A percentile compares a stretch with the other conserved stretches of the same genome.
phyloP scores from a whole-genome alignment of 2,113 vertebrate genomes.

The Planiliza haematocheilus region DNA sequence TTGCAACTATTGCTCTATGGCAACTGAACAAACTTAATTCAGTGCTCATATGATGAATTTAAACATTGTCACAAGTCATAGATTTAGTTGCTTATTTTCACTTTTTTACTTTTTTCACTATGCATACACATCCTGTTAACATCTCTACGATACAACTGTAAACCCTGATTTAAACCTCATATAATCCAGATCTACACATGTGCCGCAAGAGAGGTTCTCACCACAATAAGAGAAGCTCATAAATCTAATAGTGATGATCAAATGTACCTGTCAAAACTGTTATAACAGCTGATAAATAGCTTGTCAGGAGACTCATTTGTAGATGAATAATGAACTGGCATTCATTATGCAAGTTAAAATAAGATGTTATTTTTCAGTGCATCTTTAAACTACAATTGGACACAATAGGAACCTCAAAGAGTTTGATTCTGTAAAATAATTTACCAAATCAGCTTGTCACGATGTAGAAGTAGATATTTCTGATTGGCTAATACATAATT shows the following conservation, averaged over 20 bases:
- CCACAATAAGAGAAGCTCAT: neutral
- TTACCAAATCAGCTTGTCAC: too few species aligned
- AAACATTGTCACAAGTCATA: neutral
- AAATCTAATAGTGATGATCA: too few species aligned
- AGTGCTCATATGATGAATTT: too few species aligned
- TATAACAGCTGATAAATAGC: too few species aligned
- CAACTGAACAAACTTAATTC: neutral
- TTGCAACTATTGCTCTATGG: too few species aligned
- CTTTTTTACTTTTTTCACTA: neutral
- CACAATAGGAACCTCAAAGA: too few species aligned
- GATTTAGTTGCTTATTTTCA: neutral
- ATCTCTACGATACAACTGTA: neutral
- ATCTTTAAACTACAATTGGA: too few species aligned
- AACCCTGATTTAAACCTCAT: neutral
- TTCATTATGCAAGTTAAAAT: neutral
- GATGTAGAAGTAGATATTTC: neutral
- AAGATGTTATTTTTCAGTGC: neutral
- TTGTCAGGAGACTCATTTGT: too few species aligned
- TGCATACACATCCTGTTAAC: neutral
- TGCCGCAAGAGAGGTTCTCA: neutral
- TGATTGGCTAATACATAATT: constrained; percentile 2
- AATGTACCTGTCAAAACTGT: too few species aligned
- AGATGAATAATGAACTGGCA: too few species aligned
- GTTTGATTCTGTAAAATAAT: too few species aligned
- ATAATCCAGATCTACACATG: neutral